Evolutionary conservation across 2,888 invertebrate genomes (phyloP), one percentile per base, ranked within the genome.

Genomic region (Artemia sp.): DNA sequence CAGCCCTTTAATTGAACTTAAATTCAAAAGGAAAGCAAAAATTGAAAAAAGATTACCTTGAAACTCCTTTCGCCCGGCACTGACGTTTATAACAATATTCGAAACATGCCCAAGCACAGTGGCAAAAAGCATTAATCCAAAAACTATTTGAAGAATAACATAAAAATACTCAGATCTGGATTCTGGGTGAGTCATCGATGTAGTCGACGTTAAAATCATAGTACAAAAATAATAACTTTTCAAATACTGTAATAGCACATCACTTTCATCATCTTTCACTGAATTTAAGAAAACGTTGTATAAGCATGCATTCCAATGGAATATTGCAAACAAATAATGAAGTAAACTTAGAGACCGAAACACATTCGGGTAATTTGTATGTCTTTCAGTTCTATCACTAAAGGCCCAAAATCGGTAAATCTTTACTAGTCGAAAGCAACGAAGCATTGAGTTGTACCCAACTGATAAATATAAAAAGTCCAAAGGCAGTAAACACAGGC

Each of bases 261-360:
- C 92, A 67, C 74, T 73, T 53, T 73, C 72, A 24, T 72, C 66
- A 68, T 71, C 51, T 75, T 87, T 86, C 82, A 91, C 89, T 83
- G 92, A 92, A 83, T 92, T 91, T 84, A 90, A 88, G 79, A 94
- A 91, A 80, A 96, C 89, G 84, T 94, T 92, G 83, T 93, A 95
- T 80, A 97, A 85, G 83, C 96, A 97, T 78, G 95, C 95, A 82
- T 97, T 97, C 96, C 96, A 97, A 84, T 97, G 97, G 83, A 96
- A 96, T 81, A 96, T 92, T 82, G 94, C 94, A 82, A 95, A 84
- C 78, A 95, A 85, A 84, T 94, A 94, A 84, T 95, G 94, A 81
- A 92, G 89, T 80, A 92, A 84, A 80, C 90, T 90, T 76, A 89
- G 88, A 76, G 91, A 90, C 78, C 89, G 86, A 83, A 93, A 93